Conservation (phyloP, 2,797 vertebrate genomes). For the Bradypodion ventrale region DNA sequence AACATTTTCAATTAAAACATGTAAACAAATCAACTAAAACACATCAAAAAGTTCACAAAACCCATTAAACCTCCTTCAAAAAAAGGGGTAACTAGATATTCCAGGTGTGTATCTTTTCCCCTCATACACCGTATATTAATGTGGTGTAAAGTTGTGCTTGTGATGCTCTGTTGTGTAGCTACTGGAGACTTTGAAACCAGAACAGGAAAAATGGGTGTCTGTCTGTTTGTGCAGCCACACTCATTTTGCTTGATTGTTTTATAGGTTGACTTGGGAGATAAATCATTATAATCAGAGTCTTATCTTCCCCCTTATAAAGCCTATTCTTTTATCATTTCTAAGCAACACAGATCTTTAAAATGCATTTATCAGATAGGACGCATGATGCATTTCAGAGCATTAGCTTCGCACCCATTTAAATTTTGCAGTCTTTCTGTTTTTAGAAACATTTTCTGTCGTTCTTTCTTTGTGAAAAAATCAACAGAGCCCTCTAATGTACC, state of each 20-base stretch:
- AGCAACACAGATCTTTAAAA: constrained; percentile 5
- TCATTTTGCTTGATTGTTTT: not conserved
- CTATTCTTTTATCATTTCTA: constrained; percentile 47
- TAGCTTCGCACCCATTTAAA: constrained; percentile 50
- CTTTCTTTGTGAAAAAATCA: constrained; percentile 4
- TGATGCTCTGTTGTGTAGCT: not conserved
- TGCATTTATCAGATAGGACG: constrained; percentile 35
- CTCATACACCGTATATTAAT: no score
- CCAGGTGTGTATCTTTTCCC: not conserved
- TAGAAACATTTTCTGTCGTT: not conserved
- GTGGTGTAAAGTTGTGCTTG: not conserved
- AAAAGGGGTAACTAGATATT: not conserved
- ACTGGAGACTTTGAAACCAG: not conserved
- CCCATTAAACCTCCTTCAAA: not conserved
- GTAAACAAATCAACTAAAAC: no score
- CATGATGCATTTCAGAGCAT: constrained; percentile 1
- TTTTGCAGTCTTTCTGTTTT: constrained; percentile 47
- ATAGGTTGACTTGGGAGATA: not conserved
- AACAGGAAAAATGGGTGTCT: not conserved
- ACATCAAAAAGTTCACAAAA: no score
- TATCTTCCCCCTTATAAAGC: constrained; percentile 44
- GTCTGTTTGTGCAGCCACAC: not conserved
- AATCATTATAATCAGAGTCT: constrained; percentile 46
- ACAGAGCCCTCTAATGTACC: constrained; percentile 32
- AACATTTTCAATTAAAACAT: no score